These are phyloP conservation scores for Carapus acus DNA, from an alignment of 2,797 vertebrate species.

Conservation along the genomic window DNA sequence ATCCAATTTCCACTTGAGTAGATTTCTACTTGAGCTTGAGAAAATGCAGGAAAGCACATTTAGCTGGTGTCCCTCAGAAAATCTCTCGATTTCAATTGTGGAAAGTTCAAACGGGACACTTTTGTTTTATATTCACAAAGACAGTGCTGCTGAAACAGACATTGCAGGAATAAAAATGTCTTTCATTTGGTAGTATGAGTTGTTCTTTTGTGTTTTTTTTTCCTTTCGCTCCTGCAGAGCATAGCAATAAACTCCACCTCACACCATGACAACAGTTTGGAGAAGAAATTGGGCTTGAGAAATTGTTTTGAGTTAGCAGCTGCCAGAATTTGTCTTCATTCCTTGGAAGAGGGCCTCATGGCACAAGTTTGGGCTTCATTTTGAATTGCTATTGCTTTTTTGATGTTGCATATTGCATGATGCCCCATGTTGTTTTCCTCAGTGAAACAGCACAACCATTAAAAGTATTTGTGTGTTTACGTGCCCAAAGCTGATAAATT, in stretches of 20 bases:
- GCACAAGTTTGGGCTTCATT: slow-evolving; percentile 41
- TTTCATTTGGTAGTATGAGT: slow-evolving; percentile 27
- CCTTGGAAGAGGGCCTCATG: slow-evolving; percentile 38
- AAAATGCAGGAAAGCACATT: not conserved
- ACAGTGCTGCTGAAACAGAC: slow-evolving; percentile 24
- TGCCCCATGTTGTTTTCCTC: slow-evolving; percentile 53
- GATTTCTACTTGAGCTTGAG: slow-evolving; percentile 10
- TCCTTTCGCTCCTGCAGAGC: slow-evolving; percentile 47
- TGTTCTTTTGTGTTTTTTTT: slow-evolving; percentile 38
- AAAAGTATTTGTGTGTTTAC: slow-evolving; percentile 76
- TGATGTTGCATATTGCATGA: slow-evolving; percentile 63
- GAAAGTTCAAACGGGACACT: slow-evolving; percentile 36
- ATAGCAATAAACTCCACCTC: slow-evolving; percentile 44
- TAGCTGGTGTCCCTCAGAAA: slow-evolving; percentile 17
- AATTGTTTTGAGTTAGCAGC: slow-evolving; percentile 21
- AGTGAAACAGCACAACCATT: slow-evolving; percentile 55
- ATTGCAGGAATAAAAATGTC: slow-evolving; percentile 40
- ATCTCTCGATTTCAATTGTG: slow-evolving; percentile 22
- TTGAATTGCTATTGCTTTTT: slow-evolving; percentile 34
- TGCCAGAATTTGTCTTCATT: slow-evolving; percentile 45
- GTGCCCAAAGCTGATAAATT: slow-evolving; percentile 65
- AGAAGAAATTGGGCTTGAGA: slow-evolving; percentile 52
- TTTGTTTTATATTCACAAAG: slow-evolving; percentile 56
- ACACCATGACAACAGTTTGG: slow-evolving; percentile 50
- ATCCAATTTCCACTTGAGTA: not conserved